Conservation (phyloP, 2,113 vertebrate species). For the Connochaetes taurinus region DNA sequence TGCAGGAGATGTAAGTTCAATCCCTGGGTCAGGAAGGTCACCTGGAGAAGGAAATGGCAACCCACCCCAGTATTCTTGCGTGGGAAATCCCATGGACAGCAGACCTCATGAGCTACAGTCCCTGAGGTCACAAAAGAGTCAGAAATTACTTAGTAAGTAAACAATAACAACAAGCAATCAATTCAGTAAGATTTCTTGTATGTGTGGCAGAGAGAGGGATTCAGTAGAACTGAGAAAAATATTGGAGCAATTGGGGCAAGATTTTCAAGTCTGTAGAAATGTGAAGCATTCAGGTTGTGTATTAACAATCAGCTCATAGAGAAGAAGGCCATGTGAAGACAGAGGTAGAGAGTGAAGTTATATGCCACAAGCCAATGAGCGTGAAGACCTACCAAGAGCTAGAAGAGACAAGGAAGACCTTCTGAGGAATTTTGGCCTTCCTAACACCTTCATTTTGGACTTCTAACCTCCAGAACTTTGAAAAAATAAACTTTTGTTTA, state of each 20-base stretch:
- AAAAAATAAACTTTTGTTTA: not conserved
- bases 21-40: not conserved
- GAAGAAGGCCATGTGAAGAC: not conserved
- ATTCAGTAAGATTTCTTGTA: not conserved
- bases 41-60: not conserved
- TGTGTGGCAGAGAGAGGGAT: not conserved
- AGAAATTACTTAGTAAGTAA: not conserved
- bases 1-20: not conserved
- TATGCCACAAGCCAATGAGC: not conserved
- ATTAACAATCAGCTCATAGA: not conserved
- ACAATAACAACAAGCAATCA: not conserved
- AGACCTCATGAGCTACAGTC: not conserved
- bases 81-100: not conserved
- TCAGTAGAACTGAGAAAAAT: not conserved
- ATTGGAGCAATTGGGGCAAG: fast-evolving
- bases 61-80: not conserved
- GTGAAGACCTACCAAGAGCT: not conserved
- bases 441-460: not conserved
- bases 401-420: not conserved
- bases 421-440: not conserved
- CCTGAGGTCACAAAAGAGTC: not conserved
- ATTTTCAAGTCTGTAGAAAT: not conserved
- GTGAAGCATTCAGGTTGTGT: not conserved
- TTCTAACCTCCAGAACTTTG: not conserved
- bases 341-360: not conserved